Evolutionary conservation across 2,113 vertebrate species (phyloP).

Genomic region (Phalacrocorax brasilianus): DNA sequence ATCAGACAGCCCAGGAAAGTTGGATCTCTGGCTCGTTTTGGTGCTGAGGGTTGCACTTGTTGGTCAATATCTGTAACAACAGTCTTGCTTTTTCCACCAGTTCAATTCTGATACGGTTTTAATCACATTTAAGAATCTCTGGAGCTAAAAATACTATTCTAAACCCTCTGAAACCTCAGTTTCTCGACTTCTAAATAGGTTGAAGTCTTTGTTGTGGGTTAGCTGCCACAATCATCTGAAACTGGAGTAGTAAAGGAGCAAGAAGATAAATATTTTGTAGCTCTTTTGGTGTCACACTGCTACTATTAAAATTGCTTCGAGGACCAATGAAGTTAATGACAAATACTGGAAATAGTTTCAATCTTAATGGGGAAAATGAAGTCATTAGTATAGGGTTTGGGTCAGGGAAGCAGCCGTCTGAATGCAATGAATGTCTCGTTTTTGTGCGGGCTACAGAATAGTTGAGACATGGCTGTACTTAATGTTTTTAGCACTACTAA

Average conservation of each 20-base stretch:
- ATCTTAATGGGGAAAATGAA: background rate
- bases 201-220: background rate
- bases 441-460: accelerated
- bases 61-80: too few relatives aligned
- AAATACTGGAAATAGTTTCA: background rate
- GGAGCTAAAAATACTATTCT: background rate
- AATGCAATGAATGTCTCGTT: accelerated
- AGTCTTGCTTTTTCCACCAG: background rate
- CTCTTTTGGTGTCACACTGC: background rate
- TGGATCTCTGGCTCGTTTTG: background rate
- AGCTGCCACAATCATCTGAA: accelerated
- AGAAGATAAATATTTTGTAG: background rate
- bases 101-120: background rate
- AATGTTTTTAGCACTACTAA: accelerated
- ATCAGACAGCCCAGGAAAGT: background rate
- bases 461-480: background rate
- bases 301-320: background rate
- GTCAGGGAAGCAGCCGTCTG: background rate
- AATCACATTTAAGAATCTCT: background rate
- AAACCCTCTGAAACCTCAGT: background rate
- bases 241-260: background rate
- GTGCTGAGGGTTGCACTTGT: background rate
- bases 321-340: background rate
- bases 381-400: background rate
- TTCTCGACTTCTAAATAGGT: background rate